Percentiles rank a stretch among this genome's conserved stretches.
phyloP scores from a whole-genome alignment of 2,797 vertebrate species.

The Microhierax caerulescens region DNA sequence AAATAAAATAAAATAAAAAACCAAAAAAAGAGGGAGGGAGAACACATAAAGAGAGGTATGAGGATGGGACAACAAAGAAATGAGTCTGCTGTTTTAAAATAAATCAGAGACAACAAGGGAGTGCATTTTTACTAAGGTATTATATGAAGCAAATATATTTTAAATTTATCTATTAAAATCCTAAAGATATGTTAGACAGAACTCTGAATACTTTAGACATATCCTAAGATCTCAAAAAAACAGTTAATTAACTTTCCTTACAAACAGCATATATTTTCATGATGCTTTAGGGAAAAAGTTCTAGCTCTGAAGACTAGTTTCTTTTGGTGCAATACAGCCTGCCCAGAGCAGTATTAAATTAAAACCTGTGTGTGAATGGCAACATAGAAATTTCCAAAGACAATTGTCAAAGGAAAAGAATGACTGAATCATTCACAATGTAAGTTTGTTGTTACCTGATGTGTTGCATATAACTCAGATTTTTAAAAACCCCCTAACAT shows the following conservation, averaged over 20 bases:
- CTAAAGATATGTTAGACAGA: neutral
- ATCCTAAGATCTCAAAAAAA: neutral
- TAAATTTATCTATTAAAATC: neutral
- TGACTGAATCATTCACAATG: neutral
- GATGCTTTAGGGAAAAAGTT: neutral
- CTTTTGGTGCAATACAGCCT: neutral
- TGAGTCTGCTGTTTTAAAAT: neutral
- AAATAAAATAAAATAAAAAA: too few species aligned
- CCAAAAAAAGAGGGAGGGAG: neutral
- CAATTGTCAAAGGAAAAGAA: neutral
- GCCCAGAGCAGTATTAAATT: neutral
- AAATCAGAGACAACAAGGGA: neutral
- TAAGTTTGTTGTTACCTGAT: neutral
- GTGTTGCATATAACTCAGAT: neutral
- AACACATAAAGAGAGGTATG: neutral
- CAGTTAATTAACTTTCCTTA: neutral
- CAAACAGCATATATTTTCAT: neutral
- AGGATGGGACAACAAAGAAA: neutral
- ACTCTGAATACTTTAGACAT: neutral
- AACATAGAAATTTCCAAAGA: neutral
- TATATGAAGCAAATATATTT: neutral
- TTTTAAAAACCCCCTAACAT: neutral
- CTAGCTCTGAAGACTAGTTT: neutral
- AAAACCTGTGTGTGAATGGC: neutral
- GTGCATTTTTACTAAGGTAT: neutral